phyloP scores from a whole-genome alignment of 2,888 invertebrate genomes.

The Nomada fucata region DNA sequence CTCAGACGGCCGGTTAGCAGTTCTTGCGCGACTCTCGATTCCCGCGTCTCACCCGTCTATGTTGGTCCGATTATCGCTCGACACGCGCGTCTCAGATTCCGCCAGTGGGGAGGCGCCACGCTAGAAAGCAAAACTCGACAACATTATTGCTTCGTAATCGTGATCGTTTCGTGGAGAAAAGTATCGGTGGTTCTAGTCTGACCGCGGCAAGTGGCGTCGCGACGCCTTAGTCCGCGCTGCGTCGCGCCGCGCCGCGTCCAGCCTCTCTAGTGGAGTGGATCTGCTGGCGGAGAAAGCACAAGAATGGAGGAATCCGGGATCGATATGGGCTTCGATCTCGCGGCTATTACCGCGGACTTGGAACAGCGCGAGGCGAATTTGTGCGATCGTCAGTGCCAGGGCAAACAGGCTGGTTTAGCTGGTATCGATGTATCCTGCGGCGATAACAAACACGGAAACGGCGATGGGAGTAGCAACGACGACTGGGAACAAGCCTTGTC shows the following conservation, averaged over 20 bases:
- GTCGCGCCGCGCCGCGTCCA: conserved; percentile 18
- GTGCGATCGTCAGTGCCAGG: conserved; percentile 26
- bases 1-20: conserved; percentile 8
- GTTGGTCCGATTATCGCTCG: conserved; percentile 45
- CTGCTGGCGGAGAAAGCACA: background rate
- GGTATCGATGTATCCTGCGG: background rate
- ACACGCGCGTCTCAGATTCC: conserved; percentile 50
- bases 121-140: conserved; percentile 58
- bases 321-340: conserved; percentile 88
- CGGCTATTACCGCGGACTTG: conserved; percentile 85
- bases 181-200: conserved; percentile 2
- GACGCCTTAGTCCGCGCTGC: conserved; percentile 28
- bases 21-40: conserved; percentile 28
- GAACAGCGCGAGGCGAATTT: conserved; percentile 47
- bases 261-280: background rate
- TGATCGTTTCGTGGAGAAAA: conserved; percentile 10
- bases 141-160: conserved; percentile 33
- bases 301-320: conserved; percentile 88
- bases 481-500: conserved; percentile 86
- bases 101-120: conserved; percentile 63
- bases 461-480: conserved; percentile 82
- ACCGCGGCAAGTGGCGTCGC: conserved; percentile 38
- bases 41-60: conserved; percentile 17
- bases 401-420: conserved; percentile 8
- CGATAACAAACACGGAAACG: conserved; percentile 80